A percentile compares a stretch with the other conserved stretches of the same genome.
Conservation (phyloP, 2,888 invertebrate species). For the Apamea sordens region DNA sequence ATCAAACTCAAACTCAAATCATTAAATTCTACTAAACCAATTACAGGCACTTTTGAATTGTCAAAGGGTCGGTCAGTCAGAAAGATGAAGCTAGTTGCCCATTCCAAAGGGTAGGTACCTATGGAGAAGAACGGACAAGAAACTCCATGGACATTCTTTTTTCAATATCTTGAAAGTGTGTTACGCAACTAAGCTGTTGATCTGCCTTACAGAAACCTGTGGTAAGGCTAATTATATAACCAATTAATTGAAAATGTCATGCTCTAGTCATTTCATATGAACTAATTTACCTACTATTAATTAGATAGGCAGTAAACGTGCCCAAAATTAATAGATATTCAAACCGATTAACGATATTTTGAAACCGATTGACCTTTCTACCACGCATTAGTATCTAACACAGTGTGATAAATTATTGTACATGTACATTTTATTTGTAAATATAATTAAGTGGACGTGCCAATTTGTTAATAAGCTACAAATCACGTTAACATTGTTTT, state of each 20-base stretch:
- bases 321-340: background rate
- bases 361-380: constrained; percentile 25
- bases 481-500: constrained; percentile 61
- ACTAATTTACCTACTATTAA: background rate
- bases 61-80: too few species aligned
- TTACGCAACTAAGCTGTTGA: background rate
- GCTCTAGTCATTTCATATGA: background rate
- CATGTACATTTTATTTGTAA: constrained; percentile 71
- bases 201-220: background rate
- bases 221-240: background rate
- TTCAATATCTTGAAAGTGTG: too few species aligned
- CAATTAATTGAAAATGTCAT: constrained; percentile 7
- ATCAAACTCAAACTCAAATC: too few species aligned
- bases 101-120: too few species aligned
- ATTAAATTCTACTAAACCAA: too few species aligned
- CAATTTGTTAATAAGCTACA: constrained; percentile 74
- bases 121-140: too few species aligned
- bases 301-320: background rate
- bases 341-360: too few species aligned
- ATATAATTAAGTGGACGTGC: constrained; percentile 79
- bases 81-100: too few species aligned
- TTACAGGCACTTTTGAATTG: too few species aligned
- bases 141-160: too few species aligned
- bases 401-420: constrained; percentile 66
- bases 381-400: constrained; percentile 40